Evolutionary conservation across 2,888 invertebrate genomes (phyloP).

Genomic region (Chrysotoxum bicinctum): DNA sequence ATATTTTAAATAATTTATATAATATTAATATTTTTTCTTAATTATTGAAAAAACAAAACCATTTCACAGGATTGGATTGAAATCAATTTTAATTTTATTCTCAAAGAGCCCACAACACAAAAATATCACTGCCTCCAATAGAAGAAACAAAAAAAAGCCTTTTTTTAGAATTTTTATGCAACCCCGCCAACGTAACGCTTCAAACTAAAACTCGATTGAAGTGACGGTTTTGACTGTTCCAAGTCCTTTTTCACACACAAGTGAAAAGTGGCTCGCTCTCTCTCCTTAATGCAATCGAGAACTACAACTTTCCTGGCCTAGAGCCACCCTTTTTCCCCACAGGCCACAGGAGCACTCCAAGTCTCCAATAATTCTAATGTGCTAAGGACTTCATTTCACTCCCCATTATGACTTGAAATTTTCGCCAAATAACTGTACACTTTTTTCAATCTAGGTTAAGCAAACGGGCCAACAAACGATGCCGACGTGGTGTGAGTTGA

Average conservation of each 20-base stretch:
- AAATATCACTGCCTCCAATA: conserved; percentile 13
- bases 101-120: conserved; percentile 35
- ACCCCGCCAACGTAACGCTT: conserved; percentile 69
- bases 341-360: conserved; percentile 13
- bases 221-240: conserved; percentile 62
- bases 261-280: conserved; percentile 40
- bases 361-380: conserved; percentile 11
- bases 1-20: neutral
- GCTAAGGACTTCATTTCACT: neutral
- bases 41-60: neutral
- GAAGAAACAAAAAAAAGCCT: conserved; percentile 25
- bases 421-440: conserved; percentile 57
- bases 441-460: conserved; percentile 63
- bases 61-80: conserved; percentile 14
- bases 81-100: conserved; percentile 12
- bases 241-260: conserved; percentile 32
- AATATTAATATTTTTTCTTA: neutral
- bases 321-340: neutral
- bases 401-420: conserved; percentile 17
- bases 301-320: conserved; percentile 18
- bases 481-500: conserved; percentile 29
- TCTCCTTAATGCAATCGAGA: conserved; percentile 57
- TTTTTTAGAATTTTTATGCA: conserved; percentile 52
- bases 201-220: conserved; percentile 66
- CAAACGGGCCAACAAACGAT: conserved; percentile 51